Conservation (phyloP, 2,113 vertebrate genomes). For the Laticauda colubrina region DNA sequence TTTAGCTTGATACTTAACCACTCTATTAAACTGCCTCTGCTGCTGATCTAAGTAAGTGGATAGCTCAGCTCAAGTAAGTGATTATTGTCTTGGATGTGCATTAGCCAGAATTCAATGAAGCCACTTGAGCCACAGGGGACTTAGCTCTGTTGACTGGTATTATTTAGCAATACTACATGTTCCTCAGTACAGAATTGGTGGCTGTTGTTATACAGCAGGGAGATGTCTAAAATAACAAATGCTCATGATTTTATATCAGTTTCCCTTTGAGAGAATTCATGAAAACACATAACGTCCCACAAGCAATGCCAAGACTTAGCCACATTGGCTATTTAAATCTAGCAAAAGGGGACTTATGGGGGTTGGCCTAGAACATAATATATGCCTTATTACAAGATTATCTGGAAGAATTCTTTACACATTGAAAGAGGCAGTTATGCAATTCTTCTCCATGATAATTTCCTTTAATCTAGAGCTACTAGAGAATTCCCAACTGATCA, state of each 20-base stretch:
- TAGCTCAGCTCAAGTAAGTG: no score
- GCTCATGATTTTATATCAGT: not conserved
- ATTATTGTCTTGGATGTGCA: no score
- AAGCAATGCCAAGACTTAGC: not conserved
- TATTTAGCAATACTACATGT: no score
- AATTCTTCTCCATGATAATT: not conserved
- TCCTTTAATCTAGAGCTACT: not conserved
- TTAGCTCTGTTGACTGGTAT: no score
- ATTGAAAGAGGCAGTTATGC: not conserved
- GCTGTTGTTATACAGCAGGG: not conserved
- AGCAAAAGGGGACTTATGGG: not conserved
- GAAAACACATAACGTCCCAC: not conserved
- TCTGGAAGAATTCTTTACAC: not conserved
- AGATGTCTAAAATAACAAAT: not conserved
- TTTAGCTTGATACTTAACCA: no score
- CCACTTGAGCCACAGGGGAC: no score
- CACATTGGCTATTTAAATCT: not conserved
- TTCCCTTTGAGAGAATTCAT: not conserved
- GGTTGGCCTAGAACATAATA: not conserved
- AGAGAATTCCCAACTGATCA: not conserved
- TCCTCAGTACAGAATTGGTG: not conserved
- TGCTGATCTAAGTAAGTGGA: no score
- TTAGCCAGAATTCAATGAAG: no score
- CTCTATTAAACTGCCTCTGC: no score
- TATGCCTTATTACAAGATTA: not conserved